Percentiles rank a stretch among this genome's conserved stretches.
phyloP scores from a whole-genome alignment of 2,888 invertebrate genomes.

The Cerceris ruficornis region DNA sequence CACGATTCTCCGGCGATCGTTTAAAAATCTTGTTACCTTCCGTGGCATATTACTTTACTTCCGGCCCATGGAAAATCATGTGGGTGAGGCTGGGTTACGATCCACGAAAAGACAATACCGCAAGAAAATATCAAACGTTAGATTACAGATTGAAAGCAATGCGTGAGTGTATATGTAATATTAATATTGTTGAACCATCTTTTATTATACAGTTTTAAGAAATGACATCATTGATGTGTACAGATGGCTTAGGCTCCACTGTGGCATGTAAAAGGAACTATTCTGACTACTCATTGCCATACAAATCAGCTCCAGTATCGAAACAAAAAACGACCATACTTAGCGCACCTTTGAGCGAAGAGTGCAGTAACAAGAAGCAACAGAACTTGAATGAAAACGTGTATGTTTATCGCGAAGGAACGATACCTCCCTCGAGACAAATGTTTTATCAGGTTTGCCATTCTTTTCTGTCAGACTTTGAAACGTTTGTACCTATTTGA shows the following conservation, averaged over 20 bases:
- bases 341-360: constrained; percentile 73
- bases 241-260: constrained; percentile 83
- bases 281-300: constrained; percentile 81
- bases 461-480: not conserved
- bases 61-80: constrained; percentile 95
- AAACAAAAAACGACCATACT: constrained; percentile 80
- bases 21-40: constrained; percentile 91
- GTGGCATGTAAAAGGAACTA: constrained; percentile 83
- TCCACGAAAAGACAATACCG: constrained; percentile 90
- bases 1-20: constrained; percentile 85
- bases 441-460: constrained; percentile 91
- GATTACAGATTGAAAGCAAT: constrained; percentile 89
- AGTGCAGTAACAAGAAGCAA: constrained; percentile 70
- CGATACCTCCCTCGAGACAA: constrained; percentile 91
- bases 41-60: constrained; percentile 92
- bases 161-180: constrained; percentile 81
- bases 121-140: constrained; percentile 93
- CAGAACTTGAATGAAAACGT: constrained; percentile 81
- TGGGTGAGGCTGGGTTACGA: constrained; percentile 97
- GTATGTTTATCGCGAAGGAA: constrained; percentile 87
- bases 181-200: not conserved
- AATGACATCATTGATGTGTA: constrained; percentile 28
- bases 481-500: not conserved
- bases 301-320: constrained; percentile 80
- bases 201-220: not conserved